Percentiles rank a stretch among this genome's conserved stretches.
Evolutionary conservation across 1,140 invertebrate genomes (phyloP).

Genomic region (Bathynomus jamesi): DNA sequence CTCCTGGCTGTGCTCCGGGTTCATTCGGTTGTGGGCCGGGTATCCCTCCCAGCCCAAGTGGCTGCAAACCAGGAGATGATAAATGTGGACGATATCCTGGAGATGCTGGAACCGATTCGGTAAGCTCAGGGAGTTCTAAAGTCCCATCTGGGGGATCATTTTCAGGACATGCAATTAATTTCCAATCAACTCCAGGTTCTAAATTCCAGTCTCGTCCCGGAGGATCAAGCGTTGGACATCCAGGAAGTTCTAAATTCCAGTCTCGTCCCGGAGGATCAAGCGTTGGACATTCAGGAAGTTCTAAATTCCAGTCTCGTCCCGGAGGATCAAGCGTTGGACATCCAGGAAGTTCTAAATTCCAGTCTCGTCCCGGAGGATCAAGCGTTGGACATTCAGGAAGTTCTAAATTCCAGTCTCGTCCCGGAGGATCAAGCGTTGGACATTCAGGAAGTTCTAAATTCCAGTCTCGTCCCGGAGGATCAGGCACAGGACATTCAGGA

Average conservation of each 20-base stretch:
- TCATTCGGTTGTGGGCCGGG: not conserved
- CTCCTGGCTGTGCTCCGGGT: not conserved
- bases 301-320: not conserved
- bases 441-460: not conserved
- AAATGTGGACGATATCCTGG: not conserved
- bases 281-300: not conserved
- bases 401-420: not conserved
- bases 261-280: not conserved
- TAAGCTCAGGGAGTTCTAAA: not conserved
- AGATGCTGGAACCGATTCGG: not conserved
- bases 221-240: not conserved
- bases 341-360: not conserved
- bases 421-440: not conserved
- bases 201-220: too few species aligned
- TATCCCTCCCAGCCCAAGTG: not conserved
- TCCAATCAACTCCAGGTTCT: too few species aligned
- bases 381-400: not conserved
- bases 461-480: not conserved
- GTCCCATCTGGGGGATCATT: not conserved
- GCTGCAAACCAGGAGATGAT: too few species aligned
- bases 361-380: not conserved
- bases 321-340: not conserved
- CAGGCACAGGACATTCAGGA: not conserved
- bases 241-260: not conserved
- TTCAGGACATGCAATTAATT: too few species aligned